Evolutionary conservation across 2,888 invertebrate genomes (phyloP).

Genomic region (Monochamus alternatus): DNA sequence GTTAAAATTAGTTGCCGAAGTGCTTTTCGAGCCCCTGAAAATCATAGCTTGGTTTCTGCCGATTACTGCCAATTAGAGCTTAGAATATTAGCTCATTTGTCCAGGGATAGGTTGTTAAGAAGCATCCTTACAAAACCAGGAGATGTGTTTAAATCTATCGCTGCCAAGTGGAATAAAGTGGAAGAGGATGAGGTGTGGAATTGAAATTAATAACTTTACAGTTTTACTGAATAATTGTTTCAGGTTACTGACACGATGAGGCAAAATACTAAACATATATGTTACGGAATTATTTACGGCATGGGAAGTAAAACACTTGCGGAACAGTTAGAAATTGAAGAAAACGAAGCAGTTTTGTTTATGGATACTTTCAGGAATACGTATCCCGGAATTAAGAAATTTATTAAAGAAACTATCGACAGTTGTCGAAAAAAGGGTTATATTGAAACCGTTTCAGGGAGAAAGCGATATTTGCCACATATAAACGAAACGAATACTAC

Average conservation of each 20-base stretch:
- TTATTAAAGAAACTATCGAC: slow-evolving; percentile 72
- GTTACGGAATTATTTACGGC: slow-evolving; percentile 98
- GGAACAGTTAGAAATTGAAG: slow-evolving; percentile 84
- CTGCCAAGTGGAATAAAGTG: slow-evolving; percentile 87
- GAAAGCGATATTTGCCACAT: slow-evolving; percentile 85
- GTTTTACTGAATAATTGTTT: slow-evolving; percentile 33
- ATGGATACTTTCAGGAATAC: slow-evolving; percentile 86
- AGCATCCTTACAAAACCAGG: slow-evolving; percentile 77
- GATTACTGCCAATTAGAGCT: slow-evolving; percentile 98
- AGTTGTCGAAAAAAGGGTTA: slow-evolving; percentile 82
- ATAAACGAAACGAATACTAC: slow-evolving; percentile 77
- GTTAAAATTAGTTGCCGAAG: slow-evolving; percentile 77
- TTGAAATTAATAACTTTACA: too few species aligned
- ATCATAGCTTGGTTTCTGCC: slow-evolving; percentile 85
- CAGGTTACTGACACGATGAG: slow-evolving; percentile 85
- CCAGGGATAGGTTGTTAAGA: slow-evolving; percentile 81
- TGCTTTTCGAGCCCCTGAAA: slow-evolving; percentile 78
- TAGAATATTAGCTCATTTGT: slow-evolving; percentile 92
- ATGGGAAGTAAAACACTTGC: slow-evolving; percentile 91
- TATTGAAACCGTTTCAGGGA: slow-evolving; percentile 87
- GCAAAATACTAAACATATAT: slow-evolving; percentile 92
- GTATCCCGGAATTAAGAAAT: slow-evolving; percentile 82
- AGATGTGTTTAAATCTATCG: slow-evolving; percentile 90
- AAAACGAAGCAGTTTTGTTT: slow-evolving; percentile 85
- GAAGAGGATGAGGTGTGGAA: slow-evolving; percentile 74